Percentiles rank a stretch among this genome's conserved stretches.
These are phyloP conservation scores for Apistogramma diplotaenia DNA, from an alignment of 2,113 vertebrate genomes.

Conservation along the genomic window DNA sequence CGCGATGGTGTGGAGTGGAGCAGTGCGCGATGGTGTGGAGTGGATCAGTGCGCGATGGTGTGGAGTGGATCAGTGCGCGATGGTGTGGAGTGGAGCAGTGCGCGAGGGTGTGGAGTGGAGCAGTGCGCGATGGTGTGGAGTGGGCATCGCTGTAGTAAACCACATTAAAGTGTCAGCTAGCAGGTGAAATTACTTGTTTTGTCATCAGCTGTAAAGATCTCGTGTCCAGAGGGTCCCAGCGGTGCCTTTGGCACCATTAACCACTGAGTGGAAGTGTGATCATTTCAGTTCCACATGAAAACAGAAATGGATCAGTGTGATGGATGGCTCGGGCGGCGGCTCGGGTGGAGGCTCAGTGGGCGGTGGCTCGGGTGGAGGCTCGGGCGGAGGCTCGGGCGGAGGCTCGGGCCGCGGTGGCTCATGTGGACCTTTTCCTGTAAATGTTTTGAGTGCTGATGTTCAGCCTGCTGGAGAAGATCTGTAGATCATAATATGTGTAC, in stretches of 20 bases:
- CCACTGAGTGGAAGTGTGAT: not conserved
- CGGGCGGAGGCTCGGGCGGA: no score
- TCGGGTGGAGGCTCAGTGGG: not conserved
- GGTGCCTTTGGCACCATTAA: not conserved
- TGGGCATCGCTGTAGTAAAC: not conserved
- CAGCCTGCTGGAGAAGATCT: not conserved
- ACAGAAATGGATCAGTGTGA: not conserved
- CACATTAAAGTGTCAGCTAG: not conserved
- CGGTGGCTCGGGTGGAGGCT: not conserved
- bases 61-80: no score
- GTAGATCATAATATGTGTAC: not conserved
- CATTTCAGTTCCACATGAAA: not conserved
- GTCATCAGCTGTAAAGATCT: not conserved
- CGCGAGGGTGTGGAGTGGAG: not conserved
- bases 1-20: not conserved
- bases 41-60: not conserved
- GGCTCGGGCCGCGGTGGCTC: not conserved
- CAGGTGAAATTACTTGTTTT: not conserved
- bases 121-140: no score
- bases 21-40: not conserved
- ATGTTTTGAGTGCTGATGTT: not conserved
- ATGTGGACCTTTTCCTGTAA: not conserved
- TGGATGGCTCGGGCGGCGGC: not conserved
- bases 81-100: no score
- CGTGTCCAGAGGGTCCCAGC: not conserved